Evolutionary conservation across 1,140 invertebrate genomes (phyloP).

Genomic region (Drosophila hydei): DNA sequence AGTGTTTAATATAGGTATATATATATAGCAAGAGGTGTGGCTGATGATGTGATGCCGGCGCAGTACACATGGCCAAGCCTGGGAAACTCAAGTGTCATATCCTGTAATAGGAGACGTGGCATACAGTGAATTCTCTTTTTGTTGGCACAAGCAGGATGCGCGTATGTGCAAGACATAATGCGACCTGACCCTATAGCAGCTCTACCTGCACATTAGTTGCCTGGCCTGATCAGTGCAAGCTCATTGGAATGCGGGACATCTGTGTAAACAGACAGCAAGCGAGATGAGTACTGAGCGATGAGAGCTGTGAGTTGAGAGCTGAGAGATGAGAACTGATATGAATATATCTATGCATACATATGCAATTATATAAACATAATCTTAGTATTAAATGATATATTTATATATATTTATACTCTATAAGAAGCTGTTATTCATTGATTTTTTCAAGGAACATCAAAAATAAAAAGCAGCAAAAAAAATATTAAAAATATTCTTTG

Average conservation of each 20-base stretch:
- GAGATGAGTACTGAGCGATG: not conserved
- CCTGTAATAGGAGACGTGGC: slow-evolving; percentile 22
- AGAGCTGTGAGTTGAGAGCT: not conserved
- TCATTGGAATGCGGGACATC: slow-evolving; percentile 28
- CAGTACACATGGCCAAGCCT: not conserved
- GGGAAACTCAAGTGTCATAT: slow-evolving; percentile 3
- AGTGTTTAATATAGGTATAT: not conserved
- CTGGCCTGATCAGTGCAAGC: not conserved
- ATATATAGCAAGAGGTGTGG: not conserved
- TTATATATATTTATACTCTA: no score
- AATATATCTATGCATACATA: no score
- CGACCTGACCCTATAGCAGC: slow-evolving; percentile 8
- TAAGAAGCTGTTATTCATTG: no score
- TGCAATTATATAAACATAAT: not conserved
- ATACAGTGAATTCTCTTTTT: slow-evolving; percentile 15
- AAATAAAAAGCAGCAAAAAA: no score
- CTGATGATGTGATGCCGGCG: no score
- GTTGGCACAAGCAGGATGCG: slow-evolving; percentile 10
- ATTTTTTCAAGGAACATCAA: no score
- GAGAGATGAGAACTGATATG: no score
- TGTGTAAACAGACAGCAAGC: slow-evolving; percentile 20
- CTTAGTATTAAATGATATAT: no score
- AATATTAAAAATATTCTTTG: no score
- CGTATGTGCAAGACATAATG: slow-evolving; percentile 3
- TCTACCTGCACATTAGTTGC: not conserved